Evolutionary conservation across 2,888 invertebrate genomes (phyloP).

Genomic region (Therioaphis trifolii): DNA sequence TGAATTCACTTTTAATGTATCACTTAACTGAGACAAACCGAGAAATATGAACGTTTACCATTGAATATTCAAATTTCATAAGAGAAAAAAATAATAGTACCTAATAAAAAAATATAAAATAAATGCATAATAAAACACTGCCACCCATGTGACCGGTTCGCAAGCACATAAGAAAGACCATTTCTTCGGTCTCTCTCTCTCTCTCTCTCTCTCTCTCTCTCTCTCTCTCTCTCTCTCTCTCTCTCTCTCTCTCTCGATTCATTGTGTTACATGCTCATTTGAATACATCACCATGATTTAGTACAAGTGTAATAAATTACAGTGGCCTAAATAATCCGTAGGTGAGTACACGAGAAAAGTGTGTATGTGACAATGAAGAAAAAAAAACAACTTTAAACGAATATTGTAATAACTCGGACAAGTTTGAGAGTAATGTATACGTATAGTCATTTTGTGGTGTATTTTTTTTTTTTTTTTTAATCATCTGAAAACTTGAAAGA

Average conservation of each 20-base stretch:
- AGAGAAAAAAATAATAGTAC: background rate
- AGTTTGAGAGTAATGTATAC: too few species aligned
- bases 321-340: constrained; percentile 47
- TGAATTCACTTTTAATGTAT: background rate
- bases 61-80: constrained; percentile 15
- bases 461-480: too few species aligned
- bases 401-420: background rate
- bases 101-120: background rate
- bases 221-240: too few species aligned
- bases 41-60: constrained; percentile 4
- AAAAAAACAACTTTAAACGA: background rate
- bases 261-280: constrained; percentile 44
- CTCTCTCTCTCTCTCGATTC: too few species aligned
- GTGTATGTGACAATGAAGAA: background rate
- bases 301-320: constrained; percentile 45
- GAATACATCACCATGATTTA: constrained; percentile 40
- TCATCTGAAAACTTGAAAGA: too few species aligned
- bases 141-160: constrained; percentile 31
- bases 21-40: background rate
- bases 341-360: constrained; percentile 35
- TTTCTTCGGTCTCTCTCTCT: constrained; percentile 17
- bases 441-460: too few species aligned
- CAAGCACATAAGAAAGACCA: background rate
- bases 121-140: constrained; percentile 11
- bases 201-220: too few species aligned